Percentiles rank a stretch among this genome's conserved stretches.
These are phyloP conservation scores for Rutpela maculata DNA, from an alignment of 2,888 invertebrate species.

Conservation along the genomic window DNA sequence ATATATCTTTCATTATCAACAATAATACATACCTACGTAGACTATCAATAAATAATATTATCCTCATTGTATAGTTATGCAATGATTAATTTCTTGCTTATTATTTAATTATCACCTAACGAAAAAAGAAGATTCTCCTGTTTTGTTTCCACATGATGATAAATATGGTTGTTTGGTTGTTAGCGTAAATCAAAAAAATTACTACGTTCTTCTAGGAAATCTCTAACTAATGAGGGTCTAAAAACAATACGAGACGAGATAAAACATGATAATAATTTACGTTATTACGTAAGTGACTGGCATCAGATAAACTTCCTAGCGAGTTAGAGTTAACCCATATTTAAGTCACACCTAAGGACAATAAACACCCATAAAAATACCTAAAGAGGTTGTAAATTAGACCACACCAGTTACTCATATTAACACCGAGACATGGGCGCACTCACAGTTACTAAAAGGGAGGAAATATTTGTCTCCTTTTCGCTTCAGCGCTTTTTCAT, in stretches of 20 bases:
- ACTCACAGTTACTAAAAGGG: neutral
- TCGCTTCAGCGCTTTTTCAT: too few relatives aligned
- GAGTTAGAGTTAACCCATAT: conserved; percentile 3
- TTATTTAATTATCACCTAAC: conserved; percentile 7
- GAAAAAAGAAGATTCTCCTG: neutral
- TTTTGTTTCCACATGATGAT: neutral
- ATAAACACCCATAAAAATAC: conserved; percentile 7
- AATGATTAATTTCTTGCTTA: neutral
- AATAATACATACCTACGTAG: neutral
- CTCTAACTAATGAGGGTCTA: conserved; percentile 3
- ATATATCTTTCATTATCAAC: neutral
- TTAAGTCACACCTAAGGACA: conserved; percentile 7
- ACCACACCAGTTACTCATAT: conserved; percentile 4
- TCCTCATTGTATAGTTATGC: neutral
- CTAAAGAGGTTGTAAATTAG: conserved; percentile 4
- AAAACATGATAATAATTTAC: neutral
- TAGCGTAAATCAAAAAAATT: neutral
- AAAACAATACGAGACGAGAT: neutral
- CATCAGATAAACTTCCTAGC: conserved; percentile 4
- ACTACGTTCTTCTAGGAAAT: neutral
- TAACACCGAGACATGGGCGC: neutral
- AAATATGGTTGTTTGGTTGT: conserved; percentile 7
- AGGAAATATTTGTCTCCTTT: too few relatives aligned
- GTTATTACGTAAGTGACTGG: conserved; percentile 3
- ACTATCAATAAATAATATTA: neutral